phyloP scores from a whole-genome alignment of 1,140 invertebrate genomes.

The Hyles vespertilio region DNA sequence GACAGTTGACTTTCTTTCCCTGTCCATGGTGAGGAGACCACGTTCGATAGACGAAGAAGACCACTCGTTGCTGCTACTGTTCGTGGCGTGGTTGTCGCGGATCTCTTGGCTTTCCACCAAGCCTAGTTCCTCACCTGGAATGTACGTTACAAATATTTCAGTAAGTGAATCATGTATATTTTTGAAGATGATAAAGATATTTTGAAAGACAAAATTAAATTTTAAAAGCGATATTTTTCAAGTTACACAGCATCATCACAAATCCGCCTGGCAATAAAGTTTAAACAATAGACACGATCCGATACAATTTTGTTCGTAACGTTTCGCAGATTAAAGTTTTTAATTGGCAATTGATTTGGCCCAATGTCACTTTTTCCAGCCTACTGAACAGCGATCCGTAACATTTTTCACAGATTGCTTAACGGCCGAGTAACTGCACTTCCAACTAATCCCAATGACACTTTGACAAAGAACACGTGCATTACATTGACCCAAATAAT shows the following conservation, averaged over 20 bases:
- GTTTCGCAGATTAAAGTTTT: too few relatives aligned
- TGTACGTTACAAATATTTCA: background rate
- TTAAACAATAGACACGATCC: too few relatives aligned
- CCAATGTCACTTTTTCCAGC: too few relatives aligned
- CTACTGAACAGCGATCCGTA: background rate
- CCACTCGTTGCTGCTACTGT: slow-evolving; percentile 64
- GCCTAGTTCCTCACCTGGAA: slow-evolving; percentile 67
- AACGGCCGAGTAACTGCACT: slow-evolving; percentile 11
- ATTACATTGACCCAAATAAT: slow-evolving; percentile 70
- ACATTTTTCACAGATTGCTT: slow-evolving; percentile 19
- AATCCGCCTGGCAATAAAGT: too few relatives aligned
- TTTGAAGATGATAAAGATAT: too few relatives aligned
- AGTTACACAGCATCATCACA: too few relatives aligned
- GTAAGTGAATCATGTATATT: background rate
- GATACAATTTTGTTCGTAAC: too few relatives aligned
- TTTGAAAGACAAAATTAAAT: background rate
- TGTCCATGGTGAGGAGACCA: slow-evolving; percentile 52
- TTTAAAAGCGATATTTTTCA: too few relatives aligned
- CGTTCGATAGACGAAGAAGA: slow-evolving; percentile 55
- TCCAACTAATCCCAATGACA: slow-evolving; percentile 17
- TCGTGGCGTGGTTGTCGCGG: slow-evolving; percentile 53
- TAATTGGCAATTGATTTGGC: too few relatives aligned
- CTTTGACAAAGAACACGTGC: slow-evolving; percentile 56
- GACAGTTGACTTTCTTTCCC: slow-evolving; percentile 57
- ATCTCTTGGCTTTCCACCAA: slow-evolving; percentile 67